Percentiles rank a stretch among this genome's conserved stretches.
Evolutionary conservation across 2,888 invertebrate genomes (phyloP).

Genomic region (Drosophila paramelanica): DNA sequence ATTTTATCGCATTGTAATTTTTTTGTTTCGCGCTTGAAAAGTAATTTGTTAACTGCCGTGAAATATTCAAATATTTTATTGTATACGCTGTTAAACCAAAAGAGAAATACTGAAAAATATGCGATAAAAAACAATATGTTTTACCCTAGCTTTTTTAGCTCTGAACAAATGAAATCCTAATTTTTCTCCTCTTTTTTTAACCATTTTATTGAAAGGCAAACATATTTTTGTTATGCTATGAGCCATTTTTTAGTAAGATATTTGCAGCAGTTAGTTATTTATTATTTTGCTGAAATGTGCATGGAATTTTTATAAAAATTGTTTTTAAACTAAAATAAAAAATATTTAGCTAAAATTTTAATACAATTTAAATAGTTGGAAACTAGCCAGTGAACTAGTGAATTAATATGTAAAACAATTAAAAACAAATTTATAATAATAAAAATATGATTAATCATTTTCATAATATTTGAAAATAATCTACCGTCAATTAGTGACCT

Average conservation of each 20-base stretch:
- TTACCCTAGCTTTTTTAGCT: too few species aligned
- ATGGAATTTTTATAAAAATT: too few species aligned
- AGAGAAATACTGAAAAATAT: neutral
- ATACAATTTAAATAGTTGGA: too few species aligned
- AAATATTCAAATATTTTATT: neutral
- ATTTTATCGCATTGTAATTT: slow-evolving; percentile 8
- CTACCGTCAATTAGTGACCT: too few species aligned
- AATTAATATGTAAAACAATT: neutral
- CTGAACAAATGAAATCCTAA: too few species aligned
- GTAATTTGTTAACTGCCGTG: neutral
- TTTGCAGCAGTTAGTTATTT: neutral
- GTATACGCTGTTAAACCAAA: neutral
- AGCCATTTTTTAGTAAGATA: neutral
- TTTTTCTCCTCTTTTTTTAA: too few species aligned
- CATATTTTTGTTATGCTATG: neutral
- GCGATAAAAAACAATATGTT: too few species aligned
- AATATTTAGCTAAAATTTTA: too few species aligned
- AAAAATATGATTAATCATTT: neutral
- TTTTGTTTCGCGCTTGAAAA: neutral
- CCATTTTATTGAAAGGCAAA: neutral
- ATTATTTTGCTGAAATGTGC: neutral
- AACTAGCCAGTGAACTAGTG: too few species aligned
- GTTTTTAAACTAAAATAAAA: too few species aligned
- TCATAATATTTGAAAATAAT: too few species aligned
- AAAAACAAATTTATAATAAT: too few species aligned